Conservation (phyloP, 2,888 invertebrate genomes). For the Ommatoiulus sabulosus region DNA sequence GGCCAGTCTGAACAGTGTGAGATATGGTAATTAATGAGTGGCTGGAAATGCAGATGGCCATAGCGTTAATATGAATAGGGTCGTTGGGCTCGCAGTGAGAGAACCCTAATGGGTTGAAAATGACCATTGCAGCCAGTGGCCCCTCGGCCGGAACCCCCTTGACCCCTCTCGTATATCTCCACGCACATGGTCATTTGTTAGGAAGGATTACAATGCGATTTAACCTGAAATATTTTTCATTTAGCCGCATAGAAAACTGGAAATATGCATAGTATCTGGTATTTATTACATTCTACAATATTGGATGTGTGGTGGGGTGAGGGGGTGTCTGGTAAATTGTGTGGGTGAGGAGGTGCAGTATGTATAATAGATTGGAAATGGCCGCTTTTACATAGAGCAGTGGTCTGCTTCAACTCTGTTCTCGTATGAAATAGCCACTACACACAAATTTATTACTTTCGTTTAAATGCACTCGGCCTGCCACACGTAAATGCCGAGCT, state of each 20-base stretch:
- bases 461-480: background rate
- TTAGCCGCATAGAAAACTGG: slow-evolving; percentile 41
- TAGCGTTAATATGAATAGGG: slow-evolving; percentile 22
- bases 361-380: background rate
- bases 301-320: background rate
- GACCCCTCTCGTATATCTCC: slow-evolving; percentile 18
- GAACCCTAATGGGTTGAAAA: slow-evolving; percentile 15
- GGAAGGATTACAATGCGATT: slow-evolving; percentile 47
- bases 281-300: slow-evolving; percentile 22
- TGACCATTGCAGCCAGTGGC: slow-evolving; percentile 21
- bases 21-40: slow-evolving; percentile 52
- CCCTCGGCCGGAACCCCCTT: slow-evolving; percentile 34
- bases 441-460: background rate
- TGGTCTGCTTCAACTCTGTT: background rate
- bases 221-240: slow-evolving; percentile 52
- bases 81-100: slow-evolving; percentile 28
- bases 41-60: slow-evolving; percentile 47
- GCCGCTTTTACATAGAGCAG: slow-evolving; percentile 8
- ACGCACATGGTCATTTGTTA: slow-evolving; percentile 50
- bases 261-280: background rate
- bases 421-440: slow-evolving; percentile 13
- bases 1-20: slow-evolving; percentile 42
- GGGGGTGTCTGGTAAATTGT: background rate
- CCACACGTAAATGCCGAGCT: background rate
- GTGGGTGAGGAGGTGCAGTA: background rate